Conservation (phyloP, 2,113 vertebrate genomes). For the Myotis lucifugus region DNA sequence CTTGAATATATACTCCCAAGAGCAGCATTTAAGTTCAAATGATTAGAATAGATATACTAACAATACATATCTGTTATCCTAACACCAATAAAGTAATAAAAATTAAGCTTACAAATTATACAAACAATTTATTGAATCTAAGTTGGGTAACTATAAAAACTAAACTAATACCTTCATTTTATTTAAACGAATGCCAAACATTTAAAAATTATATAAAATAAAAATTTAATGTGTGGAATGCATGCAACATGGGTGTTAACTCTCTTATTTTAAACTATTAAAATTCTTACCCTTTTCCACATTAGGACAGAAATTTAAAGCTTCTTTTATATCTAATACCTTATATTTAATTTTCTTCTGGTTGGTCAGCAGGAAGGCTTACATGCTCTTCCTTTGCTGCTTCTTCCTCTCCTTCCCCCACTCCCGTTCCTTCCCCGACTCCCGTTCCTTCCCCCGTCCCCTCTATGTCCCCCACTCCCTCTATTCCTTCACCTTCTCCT, state of each 20-base stretch:
- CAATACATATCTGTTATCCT: slow-evolving; percentile 77
- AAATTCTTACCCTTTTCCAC: slow-evolving; percentile 79
- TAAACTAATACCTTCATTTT: slow-evolving; percentile 84
- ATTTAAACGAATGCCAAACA: slow-evolving; percentile 85
- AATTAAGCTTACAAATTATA: slow-evolving; percentile 86
- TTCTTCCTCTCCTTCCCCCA: slow-evolving; percentile 28
- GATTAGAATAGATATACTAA: slow-evolving; percentile 79
- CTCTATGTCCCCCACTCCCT: not conserved
- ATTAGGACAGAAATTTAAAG: slow-evolving; percentile 79
- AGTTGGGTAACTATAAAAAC: slow-evolving; percentile 86
- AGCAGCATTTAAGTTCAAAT: slow-evolving; percentile 74
- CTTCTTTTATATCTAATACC: slow-evolving; percentile 36
- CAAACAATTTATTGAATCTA: slow-evolving; percentile 84
- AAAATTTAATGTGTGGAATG: slow-evolving; percentile 83
- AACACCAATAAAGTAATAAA: slow-evolving; percentile 83
- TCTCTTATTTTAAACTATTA: slow-evolving; percentile 75
- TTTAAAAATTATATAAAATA: slow-evolving; percentile 85
- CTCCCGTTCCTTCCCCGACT: not conserved
- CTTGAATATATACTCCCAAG: slow-evolving; percentile 79
- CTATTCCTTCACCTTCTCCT: not conserved
- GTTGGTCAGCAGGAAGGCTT: slow-evolving; percentile 83
- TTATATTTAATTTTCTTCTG: slow-evolving; percentile 82
- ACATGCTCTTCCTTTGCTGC: slow-evolving; percentile 79
- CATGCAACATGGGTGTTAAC: slow-evolving; percentile 82
- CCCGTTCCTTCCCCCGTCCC: not conserved